Base-by-base conservation (phyloP, 2,888 invertebrate species). In the Cyaniris semiargus region DNA sequence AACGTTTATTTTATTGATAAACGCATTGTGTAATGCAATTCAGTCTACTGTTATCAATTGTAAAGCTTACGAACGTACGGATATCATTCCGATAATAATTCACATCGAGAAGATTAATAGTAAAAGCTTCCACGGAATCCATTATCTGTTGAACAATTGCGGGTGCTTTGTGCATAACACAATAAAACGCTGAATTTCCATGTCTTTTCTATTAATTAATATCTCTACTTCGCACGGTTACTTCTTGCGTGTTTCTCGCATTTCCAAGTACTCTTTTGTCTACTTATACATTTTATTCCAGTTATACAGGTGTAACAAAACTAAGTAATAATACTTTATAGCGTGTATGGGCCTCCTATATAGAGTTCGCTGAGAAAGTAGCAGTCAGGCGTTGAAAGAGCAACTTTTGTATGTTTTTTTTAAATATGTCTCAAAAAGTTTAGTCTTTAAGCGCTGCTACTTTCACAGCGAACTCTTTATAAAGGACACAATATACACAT, bases 1-100 rank as follows among this genome's bases (percentile, higher is more conserved):
- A 78, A 77, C 21, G 38, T 66, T 60, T 13, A 44, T 72, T 72
- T 72, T 72, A 72, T 72, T 44, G 21, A 21, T 44, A 13, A 72
- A 23, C 15, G 38, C 38, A 71, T 38, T 71, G 21, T 71, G 34
- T 58, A 21, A 58, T 21, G 21, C 44, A 44, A 38, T 58, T 58
- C 6, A n/a, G 21, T 58, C 8, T 8, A 58, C 0, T 21, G 58
- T 58, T n/a, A 56, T n/a, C n/a, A 60, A 60, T 60, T 60, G 13
- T 38, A 21, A 34, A 38, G 71, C n/a, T 38, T 71, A 18, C 15
- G 18, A 7, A 6, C 13, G 10, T 27, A 5, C 6, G 23, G 4
- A 31, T 66, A 66, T 60, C 13, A 60, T 66, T 66, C 66, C 6
- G 66, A 66, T 66, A 66, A 27, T 66, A 27, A 27, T 66, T 27